Evolutionary conservation across 2,797 vertebrate genomes (phyloP).

Genomic region (Tragopan temminckii): DNA sequence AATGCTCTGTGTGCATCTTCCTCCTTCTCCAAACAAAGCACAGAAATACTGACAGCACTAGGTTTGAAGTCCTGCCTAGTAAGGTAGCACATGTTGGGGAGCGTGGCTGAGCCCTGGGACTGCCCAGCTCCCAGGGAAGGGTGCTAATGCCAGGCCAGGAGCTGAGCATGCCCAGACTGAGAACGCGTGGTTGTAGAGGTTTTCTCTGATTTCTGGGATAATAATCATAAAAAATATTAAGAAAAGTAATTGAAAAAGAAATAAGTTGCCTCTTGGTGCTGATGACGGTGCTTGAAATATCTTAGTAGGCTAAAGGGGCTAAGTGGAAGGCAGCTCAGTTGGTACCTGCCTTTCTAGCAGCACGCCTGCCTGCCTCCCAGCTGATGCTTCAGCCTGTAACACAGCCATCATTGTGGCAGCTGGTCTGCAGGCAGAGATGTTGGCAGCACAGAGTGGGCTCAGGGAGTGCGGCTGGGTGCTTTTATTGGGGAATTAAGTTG

Average conservation of each 20-base stretch:
- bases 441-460: not conserved
- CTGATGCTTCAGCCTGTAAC: not conserved
- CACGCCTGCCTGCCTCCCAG: not conserved
- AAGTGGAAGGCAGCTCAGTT: not conserved
- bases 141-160: not conserved
- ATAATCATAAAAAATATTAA: not conserved
- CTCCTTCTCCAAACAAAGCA: conserved; percentile 30
- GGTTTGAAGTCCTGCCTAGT: not conserved
- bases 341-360: not conserved
- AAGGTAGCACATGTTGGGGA: not conserved
- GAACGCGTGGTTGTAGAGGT: rapidly evolving
- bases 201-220: not conserved
- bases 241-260: not conserved
- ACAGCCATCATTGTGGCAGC: not conserved
- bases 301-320: not conserved
- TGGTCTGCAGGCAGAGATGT: not conserved
- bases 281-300: not conserved
- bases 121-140: not conserved
- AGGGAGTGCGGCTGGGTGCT: not conserved
- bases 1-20: not conserved
- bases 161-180: not conserved
- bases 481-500: not conserved
- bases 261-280: rapidly evolving
- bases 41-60: not conserved
- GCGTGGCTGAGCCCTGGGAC: not conserved